phyloP scores from a whole-genome alignment of 2,888 invertebrate species.

The Bembecia ichneumoniformis region DNA sequence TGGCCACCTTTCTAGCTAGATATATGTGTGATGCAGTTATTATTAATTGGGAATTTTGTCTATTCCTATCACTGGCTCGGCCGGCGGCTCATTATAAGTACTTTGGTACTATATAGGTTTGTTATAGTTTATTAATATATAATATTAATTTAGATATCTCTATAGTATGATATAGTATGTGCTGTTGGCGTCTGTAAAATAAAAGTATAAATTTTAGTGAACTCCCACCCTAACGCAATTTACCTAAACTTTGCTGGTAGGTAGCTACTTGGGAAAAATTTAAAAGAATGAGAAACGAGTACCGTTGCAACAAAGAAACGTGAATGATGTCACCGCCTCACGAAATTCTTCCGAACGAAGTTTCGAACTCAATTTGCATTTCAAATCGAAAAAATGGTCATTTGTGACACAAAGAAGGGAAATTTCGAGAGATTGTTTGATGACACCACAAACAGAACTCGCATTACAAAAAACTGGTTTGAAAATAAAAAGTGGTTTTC shows the following conservation, averaged over 20 bases:
- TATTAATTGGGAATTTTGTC: no score
- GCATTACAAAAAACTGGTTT: no score
- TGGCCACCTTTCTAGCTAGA: no score
- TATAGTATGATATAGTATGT: no score
- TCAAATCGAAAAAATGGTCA: slow-evolving; percentile 39
- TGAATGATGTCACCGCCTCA: slow-evolving; percentile 26
- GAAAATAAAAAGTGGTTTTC: no score
- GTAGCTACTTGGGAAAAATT: not conserved
- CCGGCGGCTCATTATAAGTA: no score
- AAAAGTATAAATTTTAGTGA: not conserved
- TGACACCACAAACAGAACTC: not conserved
- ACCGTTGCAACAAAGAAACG: slow-evolving; percentile 15
- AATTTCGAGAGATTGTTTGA: slow-evolving; percentile 18
- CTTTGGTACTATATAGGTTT: no score
- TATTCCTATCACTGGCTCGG: no score
- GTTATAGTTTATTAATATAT: no score
- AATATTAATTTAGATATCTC: no score
- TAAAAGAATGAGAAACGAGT: slow-evolving; percentile 1
- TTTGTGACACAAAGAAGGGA: slow-evolving; percentile 15
- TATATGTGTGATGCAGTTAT: no score
- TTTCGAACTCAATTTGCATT: slow-evolving; percentile 50
- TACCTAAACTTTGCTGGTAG: slow-evolving; percentile 1
- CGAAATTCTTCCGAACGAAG: slow-evolving; percentile 39
- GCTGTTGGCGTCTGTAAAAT: no score
- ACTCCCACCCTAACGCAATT: slow-evolving; percentile 3